Percentiles rank a stretch among this genome's conserved stretches.
phyloP scores from a whole-genome alignment of 2,888 invertebrate genomes.

The Lepidocyrtinus sp. region DNA sequence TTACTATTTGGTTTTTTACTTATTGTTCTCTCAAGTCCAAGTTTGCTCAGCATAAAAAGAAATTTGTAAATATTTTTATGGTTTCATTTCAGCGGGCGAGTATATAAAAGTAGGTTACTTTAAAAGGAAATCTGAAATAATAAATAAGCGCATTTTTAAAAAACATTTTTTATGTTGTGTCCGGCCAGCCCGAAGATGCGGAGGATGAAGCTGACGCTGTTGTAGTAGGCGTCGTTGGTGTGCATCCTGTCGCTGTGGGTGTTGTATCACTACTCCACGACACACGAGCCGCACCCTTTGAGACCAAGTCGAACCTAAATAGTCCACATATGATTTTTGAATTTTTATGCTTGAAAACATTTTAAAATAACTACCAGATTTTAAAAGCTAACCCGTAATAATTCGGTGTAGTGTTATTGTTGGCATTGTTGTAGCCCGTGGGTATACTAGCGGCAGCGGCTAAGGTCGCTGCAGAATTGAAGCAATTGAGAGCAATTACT shows the following conservation, averaged over 20 bases:
- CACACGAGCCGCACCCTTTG: conserved; percentile 38
- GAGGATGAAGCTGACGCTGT: conserved; percentile 53
- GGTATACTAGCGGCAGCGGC: conserved; percentile 50
- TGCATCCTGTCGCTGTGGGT: conserved; percentile 33
- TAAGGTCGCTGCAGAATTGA: conserved; percentile 41
- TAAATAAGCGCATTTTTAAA: neutral
- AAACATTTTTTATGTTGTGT: conserved; percentile 23
- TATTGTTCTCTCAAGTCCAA: neutral
- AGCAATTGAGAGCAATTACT: conserved; percentile 48
- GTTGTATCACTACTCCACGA: conserved; percentile 45
- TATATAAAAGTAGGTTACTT: neutral
- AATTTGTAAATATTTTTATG: neutral
- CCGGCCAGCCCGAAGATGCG: conserved; percentile 58
- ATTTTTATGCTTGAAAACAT: too few relatives aligned
- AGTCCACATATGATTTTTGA: too few relatives aligned
- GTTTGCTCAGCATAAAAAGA: neutral
- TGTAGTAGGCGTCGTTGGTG: conserved; percentile 49
- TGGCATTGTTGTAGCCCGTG: conserved; percentile 47
- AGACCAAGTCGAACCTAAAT: conserved; percentile 51
- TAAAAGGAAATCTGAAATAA: neutral
- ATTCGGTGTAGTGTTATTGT: conserved; percentile 52
- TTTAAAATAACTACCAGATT: too few relatives aligned
- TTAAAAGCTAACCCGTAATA: conserved; percentile 43
- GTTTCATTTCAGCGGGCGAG: neutral
- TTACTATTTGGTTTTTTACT: too few relatives aligned